A percentile compares a stretch with the other conserved stretches of the same genome.
Evolutionary conservation across 2,888 invertebrate genomes (phyloP).

Genomic region (Coleophora flavipennella): DNA sequence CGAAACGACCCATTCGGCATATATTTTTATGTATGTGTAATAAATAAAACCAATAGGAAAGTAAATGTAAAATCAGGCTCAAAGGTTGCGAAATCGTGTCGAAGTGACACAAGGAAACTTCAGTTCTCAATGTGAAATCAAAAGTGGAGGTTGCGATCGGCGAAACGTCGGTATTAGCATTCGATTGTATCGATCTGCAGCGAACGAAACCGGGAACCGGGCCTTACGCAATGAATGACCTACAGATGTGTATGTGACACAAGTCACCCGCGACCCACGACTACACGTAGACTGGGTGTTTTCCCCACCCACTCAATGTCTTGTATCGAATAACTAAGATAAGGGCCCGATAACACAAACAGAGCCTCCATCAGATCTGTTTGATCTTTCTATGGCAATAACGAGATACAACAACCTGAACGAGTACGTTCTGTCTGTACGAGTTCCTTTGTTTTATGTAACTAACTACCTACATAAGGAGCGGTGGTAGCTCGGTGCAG

Average conservation of each 20-base stretch:
- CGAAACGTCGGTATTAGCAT: conserved; percentile 53
- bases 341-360: too few species aligned
- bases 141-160: conserved; percentile 37
- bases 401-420: neutral
- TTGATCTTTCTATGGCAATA: conserved; percentile 13
- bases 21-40: too few species aligned
- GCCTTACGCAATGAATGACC: neutral
- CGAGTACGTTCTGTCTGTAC: too few species aligned
- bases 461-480: too few species aligned
- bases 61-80: conserved; percentile 25
- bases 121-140: conserved; percentile 40
- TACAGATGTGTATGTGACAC: conserved; percentile 1
- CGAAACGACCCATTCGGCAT: too few species aligned
- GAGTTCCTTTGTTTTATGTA: too few species aligned
- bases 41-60: neutral
- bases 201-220: too few species aligned
- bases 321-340: too few species aligned
- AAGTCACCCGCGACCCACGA: too few species aligned
- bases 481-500: too few species aligned
- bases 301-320: neutral
- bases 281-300: too few species aligned
- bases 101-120: conserved; percentile 27
- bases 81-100: conserved; percentile 35
- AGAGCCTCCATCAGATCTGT: too few species aligned
- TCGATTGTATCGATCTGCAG: conserved; percentile 10